Evolutionary conservation across 1,140 invertebrate genomes (phyloP), one percentile per base, ranked within the genome.

Genomic region (Sinonovacula constricta): DNA sequence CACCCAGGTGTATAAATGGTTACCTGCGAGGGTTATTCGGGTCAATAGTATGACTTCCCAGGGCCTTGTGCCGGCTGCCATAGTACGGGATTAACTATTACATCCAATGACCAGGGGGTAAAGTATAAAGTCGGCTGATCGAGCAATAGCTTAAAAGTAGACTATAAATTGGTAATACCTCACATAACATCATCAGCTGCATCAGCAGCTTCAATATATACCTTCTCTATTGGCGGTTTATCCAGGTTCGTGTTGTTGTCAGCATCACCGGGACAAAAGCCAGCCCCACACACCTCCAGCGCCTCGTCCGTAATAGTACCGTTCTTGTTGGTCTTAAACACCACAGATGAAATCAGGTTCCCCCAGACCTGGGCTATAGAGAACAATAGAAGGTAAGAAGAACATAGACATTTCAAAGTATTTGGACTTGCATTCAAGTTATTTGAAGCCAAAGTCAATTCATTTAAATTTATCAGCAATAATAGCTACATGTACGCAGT

Each of bases 311-410:
- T 78, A 31, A 78, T 30, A 0, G 60, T 59, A 10, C 22, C 33
- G 39, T 45, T 69, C 1, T 18, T n/a, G 15, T 62, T 54, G 1
- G n/a, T 60, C 49, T 63, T 26, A 26, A 78, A 78, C 15, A 78
- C 45, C 24, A 78, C 18, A 1, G 96, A 98, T 24, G 97, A 98
- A 83, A 98, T 96, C 45, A 98, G 93, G 92, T 98, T 98, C 88
- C 97, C 97, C 96, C 96, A 85, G 36, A 83, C 78, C 49, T 80
- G 78, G 56, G 70, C 79, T 84, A n/a, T n/a, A n/a, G n/a, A n/a
- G 76, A 15, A 69, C 45, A 34, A 53, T 28, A 31, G 45, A 15
- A 49, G 18, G 26, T 15, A 30, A 34, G 15, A 30, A 63, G 36
- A 15, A 3, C 31, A 30, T 18, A 14, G 36, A 36, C n/a, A 3